Base-by-base conservation (phyloP, 2,113 vertebrate species). In the Psilopogon haemacephalus region DNA sequence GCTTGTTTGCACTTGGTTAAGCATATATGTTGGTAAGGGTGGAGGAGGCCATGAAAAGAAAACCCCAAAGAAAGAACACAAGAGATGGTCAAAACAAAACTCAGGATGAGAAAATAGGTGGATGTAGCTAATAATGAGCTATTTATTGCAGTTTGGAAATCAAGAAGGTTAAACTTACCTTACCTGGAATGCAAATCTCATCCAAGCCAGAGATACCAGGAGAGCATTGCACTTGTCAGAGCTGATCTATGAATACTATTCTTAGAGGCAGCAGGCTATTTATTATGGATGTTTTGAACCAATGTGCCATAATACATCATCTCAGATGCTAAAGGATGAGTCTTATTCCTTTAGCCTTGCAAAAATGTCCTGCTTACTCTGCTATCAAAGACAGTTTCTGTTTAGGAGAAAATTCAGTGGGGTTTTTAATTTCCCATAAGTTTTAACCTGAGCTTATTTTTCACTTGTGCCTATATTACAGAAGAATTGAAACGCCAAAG, bases 251-350 rank as follows among this genome's bases (percentile, higher is more conserved):
- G 89, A 76, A 82, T 76, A 78, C 67, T 87, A 30, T 89, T 92
- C 67, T 76, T 89, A 76, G 67, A 86, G 72, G 50, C 28, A 90
- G 84, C 50, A 59, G 27, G 33, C 84, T 86, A 94, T 95, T 92
- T 84, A 92, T 94, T 90, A 93, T 89, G n/a, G 32, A 79, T 90
- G 63, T 82, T 95, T 90, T 84, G 50, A 92, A 87, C 63, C 40
- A 70, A 48, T 10, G 8, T 93, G 94, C 90, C 90, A 46, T 73
- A 89, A 85, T 73, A 17, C 33, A 95, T 95, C 50, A 90, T 82
- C 63, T 94, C 59, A 58, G n/a, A 52, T 88, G 52, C 44, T 69
- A n/a, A 38, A 81, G n/a, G 62, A 62, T 75, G 44, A 70, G 27
- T 63, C 55, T 89, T 64, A 62, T 8, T 88, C 40, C 35, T 81